phyloP scores from a whole-genome alignment of 2,888 invertebrate genomes.

The Sarcophaga rosellei region DNA sequence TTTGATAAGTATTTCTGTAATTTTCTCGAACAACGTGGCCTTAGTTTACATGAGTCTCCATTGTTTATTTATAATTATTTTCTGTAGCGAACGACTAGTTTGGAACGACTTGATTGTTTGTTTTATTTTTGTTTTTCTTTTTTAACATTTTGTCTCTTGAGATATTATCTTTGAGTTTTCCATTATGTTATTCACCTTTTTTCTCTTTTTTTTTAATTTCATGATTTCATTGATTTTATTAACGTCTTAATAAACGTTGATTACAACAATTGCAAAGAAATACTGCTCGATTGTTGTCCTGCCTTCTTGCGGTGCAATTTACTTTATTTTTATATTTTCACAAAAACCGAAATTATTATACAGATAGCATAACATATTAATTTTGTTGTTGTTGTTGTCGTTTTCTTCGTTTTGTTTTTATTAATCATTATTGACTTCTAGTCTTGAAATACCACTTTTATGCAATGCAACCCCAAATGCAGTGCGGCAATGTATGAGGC shows the following conservation, averaged over 20 bases:
- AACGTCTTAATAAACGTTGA: conserved; percentile 40
- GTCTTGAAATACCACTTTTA: conserved; percentile 51
- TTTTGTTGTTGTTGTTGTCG: conserved; percentile 20
- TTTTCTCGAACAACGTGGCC: too few species aligned
- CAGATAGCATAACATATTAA: conserved; percentile 47
- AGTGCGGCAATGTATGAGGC: background rate
- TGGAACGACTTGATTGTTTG: too few species aligned
- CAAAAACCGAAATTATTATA: background rate
- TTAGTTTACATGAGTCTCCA: too few species aligned
- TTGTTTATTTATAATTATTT: too few species aligned
- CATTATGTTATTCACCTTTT: background rate
- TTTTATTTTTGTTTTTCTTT: too few species aligned
- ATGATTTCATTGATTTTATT: conserved; percentile 35
- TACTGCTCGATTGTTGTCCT: conserved; percentile 3
- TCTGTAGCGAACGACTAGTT: too few species aligned
- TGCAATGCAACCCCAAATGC: background rate
- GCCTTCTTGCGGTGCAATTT: conserved; percentile 5
- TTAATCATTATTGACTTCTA: conserved; percentile 45
- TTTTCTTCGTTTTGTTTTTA: background rate
- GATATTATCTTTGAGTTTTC: background rate
- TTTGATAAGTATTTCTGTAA: too few species aligned
- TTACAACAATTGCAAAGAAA: conserved; percentile 23
- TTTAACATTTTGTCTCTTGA: background rate
- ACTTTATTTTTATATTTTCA: background rate
- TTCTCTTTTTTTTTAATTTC: background rate